phyloP scores from a whole-genome alignment of 2,797 vertebrate genomes.

The Anas capensis region DNA sequence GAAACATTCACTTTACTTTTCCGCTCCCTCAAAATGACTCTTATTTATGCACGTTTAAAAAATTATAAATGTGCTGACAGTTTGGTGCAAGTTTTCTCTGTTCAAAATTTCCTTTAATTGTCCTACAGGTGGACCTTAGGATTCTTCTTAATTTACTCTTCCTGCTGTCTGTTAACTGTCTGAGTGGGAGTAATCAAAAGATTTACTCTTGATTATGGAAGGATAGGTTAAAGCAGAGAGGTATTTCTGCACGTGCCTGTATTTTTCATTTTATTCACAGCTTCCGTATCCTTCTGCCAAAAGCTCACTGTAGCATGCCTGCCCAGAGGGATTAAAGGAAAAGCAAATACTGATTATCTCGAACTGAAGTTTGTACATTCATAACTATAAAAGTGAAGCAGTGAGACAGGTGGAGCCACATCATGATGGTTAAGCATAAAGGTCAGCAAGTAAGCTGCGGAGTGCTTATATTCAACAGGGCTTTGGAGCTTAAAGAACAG shows the following conservation, averaged over 20 bases:
- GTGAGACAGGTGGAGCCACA: conserved; percentile 68
- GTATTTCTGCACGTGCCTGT: background rate
- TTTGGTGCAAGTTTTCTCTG: background rate
- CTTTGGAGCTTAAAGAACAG: conserved; percentile 20
- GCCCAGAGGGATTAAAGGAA: conserved; percentile 42
- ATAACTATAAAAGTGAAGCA: conserved; percentile 3
- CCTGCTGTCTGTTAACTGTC: background rate
- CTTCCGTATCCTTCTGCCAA: background rate
- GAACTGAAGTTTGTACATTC: conserved; percentile 10
- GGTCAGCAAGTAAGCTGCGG: conserved; percentile 49
- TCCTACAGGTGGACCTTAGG: background rate
- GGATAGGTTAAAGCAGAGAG: background rate
- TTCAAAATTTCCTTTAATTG: background rate
- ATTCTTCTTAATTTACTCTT: background rate
- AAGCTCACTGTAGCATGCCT: background rate
- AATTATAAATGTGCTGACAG: background rate
- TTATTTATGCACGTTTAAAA: background rate
- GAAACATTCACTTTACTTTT: background rate
- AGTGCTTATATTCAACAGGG: conserved; percentile 39
- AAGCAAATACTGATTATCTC: conserved; percentile 71
- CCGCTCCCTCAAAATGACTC: background rate
- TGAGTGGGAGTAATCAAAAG: background rate
- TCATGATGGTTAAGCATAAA: conserved; percentile 55
- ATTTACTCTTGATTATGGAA: conserved; percentile 6
- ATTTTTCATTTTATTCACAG: conserved; percentile 30